Evolutionary conservation across 2,797 vertebrate species (phyloP), one percentile per base, ranked within the genome.

Genomic region (Myripristis murdjan): DNA sequence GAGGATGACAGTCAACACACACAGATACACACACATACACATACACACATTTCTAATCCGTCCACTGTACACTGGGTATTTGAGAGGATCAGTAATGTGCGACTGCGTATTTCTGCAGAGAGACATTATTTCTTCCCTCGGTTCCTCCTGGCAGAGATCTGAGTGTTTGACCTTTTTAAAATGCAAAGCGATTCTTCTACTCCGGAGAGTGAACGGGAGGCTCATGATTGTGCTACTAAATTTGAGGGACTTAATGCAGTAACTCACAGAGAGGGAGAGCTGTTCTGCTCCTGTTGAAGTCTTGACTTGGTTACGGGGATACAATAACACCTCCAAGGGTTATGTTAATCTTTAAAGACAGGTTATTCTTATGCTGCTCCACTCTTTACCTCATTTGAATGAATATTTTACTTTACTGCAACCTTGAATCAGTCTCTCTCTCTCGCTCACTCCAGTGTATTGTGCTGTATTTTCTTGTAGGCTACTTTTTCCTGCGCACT

Each of bases 101-200:
- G 58, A 91, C 87, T 82, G 89, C 88, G 86, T 83, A 91, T 91
- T 92, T 89, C 88, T 90, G 85, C 84, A 82, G 88, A 89, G 85
- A 86, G 85, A 91, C 90, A 90, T 91, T 88, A 89, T 92, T 91
- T 91, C 87, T 89, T 90, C 85, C 84, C 88, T 87, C 91, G 88
- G 81, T 90, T 93, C 87, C 89, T 91, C 83, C 89, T 92, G 89
- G 91, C 91, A 90, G 83, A 91, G 85, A 93, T 92, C 89, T 92
- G 88, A 93, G 89, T 90, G 87, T 93, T 90, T 94, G 92, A 94
- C 92, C 92, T 94, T 94, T 94, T 94, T 90, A 94, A 94, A 94
- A 94, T 94, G 92, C 92, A 93, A 94, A 94, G 87, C 84, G 70
- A 93, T 93, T 93, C 89, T 91, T 88, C 87, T 91, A 86, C 91